Percentiles rank a stretch among this genome's conserved stretches.
These are phyloP conservation scores for Stomatorhinus ivindoensis DNA, from an alignment of 2,113 vertebrate species.

Conservation along the genomic window DNA sequence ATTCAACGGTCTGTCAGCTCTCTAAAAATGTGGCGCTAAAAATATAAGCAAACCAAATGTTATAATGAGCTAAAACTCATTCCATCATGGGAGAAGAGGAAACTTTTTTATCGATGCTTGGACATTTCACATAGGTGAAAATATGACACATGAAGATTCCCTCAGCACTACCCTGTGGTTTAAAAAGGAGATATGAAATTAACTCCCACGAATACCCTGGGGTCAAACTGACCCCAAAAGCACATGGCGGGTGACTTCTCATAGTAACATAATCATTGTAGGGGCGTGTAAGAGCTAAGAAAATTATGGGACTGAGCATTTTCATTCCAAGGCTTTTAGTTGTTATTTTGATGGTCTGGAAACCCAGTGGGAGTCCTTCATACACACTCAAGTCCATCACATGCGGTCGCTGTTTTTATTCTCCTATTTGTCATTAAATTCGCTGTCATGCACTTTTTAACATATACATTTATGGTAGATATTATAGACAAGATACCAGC, in stretches of 20 bases:
- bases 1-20: neutral
- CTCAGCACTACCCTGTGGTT: neutral
- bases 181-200: neutral
- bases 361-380: neutral
- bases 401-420: neutral
- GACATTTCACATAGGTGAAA: neutral
- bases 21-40: neutral
- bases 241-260: too few species aligned
- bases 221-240: too few species aligned
- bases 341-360: neutral
- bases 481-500: neutral
- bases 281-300: neutral
- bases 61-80: neutral
- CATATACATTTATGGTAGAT: neutral
- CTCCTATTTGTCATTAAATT: neutral
- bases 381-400: neutral
- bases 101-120: neutral
- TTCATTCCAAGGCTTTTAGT: neutral
- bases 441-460: neutral
- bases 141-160: neutral
- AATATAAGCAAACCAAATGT: neutral
- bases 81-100: neutral
- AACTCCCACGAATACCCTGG: too few species aligned
- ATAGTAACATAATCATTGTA: too few species aligned
- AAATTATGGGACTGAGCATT: neutral